Evolutionary conservation across 2,888 invertebrate genomes (phyloP).

Genomic region (Bruchidius siliquastri): DNA sequence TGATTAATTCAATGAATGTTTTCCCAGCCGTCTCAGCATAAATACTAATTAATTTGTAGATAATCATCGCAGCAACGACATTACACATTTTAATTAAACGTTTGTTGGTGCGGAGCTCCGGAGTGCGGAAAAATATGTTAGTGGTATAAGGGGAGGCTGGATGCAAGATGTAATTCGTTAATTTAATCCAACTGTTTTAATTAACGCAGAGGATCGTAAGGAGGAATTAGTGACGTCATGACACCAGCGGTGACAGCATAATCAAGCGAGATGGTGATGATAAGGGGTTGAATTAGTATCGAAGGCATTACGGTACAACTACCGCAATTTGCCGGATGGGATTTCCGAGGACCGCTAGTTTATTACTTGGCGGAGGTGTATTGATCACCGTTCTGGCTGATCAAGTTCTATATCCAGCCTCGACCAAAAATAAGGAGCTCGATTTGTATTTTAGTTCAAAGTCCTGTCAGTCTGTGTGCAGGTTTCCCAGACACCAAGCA

Average conservation of each 20-base stretch:
- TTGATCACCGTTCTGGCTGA: neutral
- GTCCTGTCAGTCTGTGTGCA: too few relatives aligned
- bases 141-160: neutral
- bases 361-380: neutral
- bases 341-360: neutral
- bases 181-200: neutral
- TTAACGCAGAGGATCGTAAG: neutral
- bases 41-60: neutral
- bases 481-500: too few relatives aligned
- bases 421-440: too few relatives aligned
- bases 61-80: neutral
- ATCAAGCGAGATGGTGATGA: constrained; percentile 1
- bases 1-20: too few relatives aligned
- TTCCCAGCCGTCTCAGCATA: neutral
- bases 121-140: neutral
- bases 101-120: neutral
- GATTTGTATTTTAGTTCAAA: too few relatives aligned
- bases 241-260: neutral
- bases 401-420: too few relatives aligned
- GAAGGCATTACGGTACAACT: neutral
- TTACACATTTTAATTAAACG: neutral
- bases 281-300: neutral
- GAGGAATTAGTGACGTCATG: neutral
- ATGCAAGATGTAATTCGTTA: neutral
- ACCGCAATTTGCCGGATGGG: neutral